A percentile compares a stretch with the other conserved stretches of the same genome.
phyloP scores from a whole-genome alignment of 2,888 invertebrate genomes.

The Bellardia pandia region DNA sequence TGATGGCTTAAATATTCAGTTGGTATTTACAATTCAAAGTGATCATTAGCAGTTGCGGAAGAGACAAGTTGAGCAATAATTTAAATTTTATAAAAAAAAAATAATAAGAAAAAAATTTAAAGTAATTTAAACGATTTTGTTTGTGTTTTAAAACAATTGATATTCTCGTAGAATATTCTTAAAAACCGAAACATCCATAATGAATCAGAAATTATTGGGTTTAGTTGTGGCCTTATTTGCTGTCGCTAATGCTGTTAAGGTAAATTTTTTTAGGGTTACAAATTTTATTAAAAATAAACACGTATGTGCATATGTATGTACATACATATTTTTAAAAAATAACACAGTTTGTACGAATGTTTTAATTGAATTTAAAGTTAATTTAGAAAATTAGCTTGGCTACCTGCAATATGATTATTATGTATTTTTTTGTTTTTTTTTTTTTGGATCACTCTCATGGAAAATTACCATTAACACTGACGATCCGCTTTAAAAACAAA shows the following conservation, averaged over 20 bases:
- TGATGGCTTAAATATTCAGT: conserved; percentile 64
- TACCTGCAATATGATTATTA: not conserved
- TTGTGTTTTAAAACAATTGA: conserved; percentile 24
- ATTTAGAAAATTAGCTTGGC: not conserved
- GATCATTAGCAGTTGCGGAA: conserved; percentile 50
- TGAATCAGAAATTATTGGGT: conserved; percentile 76
- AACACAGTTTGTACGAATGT: too few species aligned
- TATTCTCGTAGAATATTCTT: conserved; percentile 24
- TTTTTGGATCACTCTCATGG: not conserved
- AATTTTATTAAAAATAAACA: conserved; percentile 48
- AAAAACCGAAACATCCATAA: conserved; percentile 53
- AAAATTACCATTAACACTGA: conserved; percentile 2
- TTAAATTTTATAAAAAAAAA: conserved; percentile 8
- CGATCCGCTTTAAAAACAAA: conserved; percentile 17
- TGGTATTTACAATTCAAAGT: conserved; percentile 55
- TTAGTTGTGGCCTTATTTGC: conserved; percentile 77
- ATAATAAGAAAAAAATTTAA: conserved; percentile 17
- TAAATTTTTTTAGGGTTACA: conserved; percentile 68
- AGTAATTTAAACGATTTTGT: conserved; percentile 21
- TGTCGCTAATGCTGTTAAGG: conserved; percentile 77
- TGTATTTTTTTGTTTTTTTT: not conserved
- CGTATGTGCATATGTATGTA: not conserved
- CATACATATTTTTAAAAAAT: not conserved
- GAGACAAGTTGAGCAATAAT: not conserved
- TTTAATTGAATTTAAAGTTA: too few species aligned